Percentiles rank a stretch among this genome's conserved stretches.
These are phyloP conservation scores for Thaumatotibia leucotreta DNA, from an alignment of 1,140 invertebrate species.

Conservation along the genomic window DNA sequence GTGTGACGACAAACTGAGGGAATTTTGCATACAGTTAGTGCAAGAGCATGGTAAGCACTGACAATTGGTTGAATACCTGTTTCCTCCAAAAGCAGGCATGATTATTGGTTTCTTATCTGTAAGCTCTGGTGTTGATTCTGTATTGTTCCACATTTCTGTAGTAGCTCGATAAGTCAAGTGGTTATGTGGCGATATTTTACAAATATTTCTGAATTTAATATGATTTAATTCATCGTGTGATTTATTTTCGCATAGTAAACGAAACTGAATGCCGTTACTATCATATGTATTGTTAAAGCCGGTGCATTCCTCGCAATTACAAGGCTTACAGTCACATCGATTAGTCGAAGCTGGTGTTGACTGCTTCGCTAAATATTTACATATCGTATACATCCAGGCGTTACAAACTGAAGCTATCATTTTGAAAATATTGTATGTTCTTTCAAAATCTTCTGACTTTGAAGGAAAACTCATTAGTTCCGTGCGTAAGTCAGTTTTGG, in stretches of 20 bases:
- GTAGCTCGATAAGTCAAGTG: background rate
- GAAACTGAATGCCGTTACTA: background rate
- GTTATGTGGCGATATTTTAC: background rate
- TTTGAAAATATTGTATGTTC: background rate
- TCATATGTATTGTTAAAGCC: background rate
- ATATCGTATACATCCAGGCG: background rate
- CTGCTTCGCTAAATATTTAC: background rate
- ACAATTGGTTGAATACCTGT: background rate
- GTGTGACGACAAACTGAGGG: background rate
- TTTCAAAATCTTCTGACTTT: background rate
- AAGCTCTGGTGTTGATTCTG: no score
- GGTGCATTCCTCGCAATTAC: background rate
- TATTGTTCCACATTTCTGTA: no score
- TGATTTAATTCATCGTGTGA: background rate
- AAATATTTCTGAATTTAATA: background rate
- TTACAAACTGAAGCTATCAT: background rate
- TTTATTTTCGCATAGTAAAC: background rate
- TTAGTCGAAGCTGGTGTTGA: background rate
- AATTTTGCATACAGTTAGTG: background rate
- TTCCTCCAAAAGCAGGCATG: background rate
- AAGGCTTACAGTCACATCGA: background rate
- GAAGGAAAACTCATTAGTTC: background rate
- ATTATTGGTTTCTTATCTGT: background rate
- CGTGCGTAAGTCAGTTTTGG: background rate
- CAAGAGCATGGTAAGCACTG: background rate